Base-by-base conservation (phyloP, 2,797 vertebrate species). In the Myotis findleyi region DNA sequence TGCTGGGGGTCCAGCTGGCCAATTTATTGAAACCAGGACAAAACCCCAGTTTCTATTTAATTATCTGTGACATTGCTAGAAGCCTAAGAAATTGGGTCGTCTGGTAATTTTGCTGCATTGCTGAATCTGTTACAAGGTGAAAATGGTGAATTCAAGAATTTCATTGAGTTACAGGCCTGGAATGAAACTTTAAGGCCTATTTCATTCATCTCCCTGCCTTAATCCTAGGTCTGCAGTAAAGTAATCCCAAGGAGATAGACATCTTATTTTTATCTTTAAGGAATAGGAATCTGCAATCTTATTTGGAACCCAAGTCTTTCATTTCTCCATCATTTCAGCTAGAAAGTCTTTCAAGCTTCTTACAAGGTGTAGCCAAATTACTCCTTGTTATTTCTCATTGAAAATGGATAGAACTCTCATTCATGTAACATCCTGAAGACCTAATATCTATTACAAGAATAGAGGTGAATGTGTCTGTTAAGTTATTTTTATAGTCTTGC, bases 21-120 rank as follows among this genome's bases (percentile, higher is more conserved):
- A 97, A 95, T 97, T 97, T 97, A 97, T 93, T 95, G 93, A 97
- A 97, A 97, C 76, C 93, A 95, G 96, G 97, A 96, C 97, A 97
- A 96, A 97, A 96, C 83, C 68, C 96, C 14, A 82, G 92, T 97
- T 97, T 94, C 96, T 95, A 96, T 96, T 97, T 97, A 97, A 97
- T 97, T 97, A 95, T 97, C 95, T 97, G 80, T 97, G 96, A 96
- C 96, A 97, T 96, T 97, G 96, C 88, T 84, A 71, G 85, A 96
- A 96, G 86, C 93, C 94, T 75, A 96, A 96, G 97, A 96, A 97
- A 97, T 92, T 96, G 95, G 96, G 96, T 96, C 97, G 83, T 83
- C 68, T 95, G 36, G 90, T 97, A 95, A 94, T 94, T 97, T 97
- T 95, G 90, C 62, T 95, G 81, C 80, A 82, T 92, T 97, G 76